These are phyloP conservation scores for Trissolcus basalis DNA, from an alignment of 1,140 invertebrate species.

Conservation along the genomic window DNA sequence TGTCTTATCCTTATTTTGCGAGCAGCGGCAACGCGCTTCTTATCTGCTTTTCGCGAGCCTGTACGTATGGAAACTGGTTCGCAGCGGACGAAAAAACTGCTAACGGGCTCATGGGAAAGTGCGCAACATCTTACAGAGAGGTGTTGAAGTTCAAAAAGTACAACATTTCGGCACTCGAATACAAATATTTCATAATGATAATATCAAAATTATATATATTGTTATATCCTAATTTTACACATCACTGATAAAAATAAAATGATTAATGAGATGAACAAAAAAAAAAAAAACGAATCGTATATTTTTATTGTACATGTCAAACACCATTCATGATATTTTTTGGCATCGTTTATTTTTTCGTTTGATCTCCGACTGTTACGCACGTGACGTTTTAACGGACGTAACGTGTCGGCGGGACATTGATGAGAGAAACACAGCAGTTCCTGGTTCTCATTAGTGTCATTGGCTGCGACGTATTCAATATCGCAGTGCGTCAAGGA, in stretches of 20 bases:
- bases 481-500: too few species aligned
- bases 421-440: conserved; percentile 45
- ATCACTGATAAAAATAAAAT: too few species aligned
- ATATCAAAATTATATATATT: too few species aligned
- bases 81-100: conserved; percentile 32
- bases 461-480: conserved; percentile 5
- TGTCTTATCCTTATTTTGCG: conserved; percentile 61
- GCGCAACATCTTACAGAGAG: background rate
- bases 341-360: too few species aligned
- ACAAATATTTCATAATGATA: too few species aligned
- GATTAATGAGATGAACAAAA: too few species aligned
- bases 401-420: conserved; percentile 43
- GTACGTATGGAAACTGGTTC: conserved; percentile 65
- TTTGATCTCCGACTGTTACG: too few species aligned
- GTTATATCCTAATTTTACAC: too few species aligned
- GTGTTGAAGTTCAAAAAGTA: background rate
- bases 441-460: conserved; percentile 60
- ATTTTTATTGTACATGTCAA: too few species aligned
- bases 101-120: conserved; percentile 60
- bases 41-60: conserved; percentile 62
- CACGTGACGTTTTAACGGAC: conserved; percentile 52
- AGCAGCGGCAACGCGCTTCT: conserved; percentile 47
- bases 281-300: too few species aligned
- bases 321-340: too few species aligned
- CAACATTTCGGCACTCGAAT: too few species aligned